Percentiles rank a stretch among this genome's conserved stretches.
These are phyloP conservation scores for Phrynocephalus vlangalii DNA, from an alignment of 2,797 vertebrate genomes.

Conservation along the genomic window DNA sequence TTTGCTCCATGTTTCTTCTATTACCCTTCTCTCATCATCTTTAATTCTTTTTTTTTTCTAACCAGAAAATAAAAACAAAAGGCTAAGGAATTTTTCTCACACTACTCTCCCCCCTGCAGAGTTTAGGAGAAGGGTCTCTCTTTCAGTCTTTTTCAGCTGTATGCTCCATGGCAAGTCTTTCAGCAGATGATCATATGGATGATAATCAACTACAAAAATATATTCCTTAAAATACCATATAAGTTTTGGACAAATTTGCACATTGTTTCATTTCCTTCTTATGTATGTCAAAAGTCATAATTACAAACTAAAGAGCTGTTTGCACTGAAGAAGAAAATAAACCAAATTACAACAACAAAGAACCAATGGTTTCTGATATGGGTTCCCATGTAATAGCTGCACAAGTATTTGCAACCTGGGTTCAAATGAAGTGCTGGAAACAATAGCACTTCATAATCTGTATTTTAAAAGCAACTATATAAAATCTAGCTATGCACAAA, in stretches of 20 bases:
- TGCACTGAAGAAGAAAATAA: constrained; percentile 66
- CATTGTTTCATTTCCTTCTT: constrained; percentile 53
- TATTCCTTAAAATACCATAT: constrained; percentile 47
- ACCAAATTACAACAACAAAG: constrained; percentile 56
- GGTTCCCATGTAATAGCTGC: constrained; percentile 54
- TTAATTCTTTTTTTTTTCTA: constrained; percentile 32
- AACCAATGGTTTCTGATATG: constrained; percentile 60
- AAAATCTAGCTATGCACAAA: no score
- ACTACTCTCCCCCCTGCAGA: background rate
- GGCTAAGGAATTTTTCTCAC: background rate
- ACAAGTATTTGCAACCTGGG: constrained; percentile 51
- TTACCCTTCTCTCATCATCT: constrained; percentile 1
- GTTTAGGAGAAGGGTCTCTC: background rate
- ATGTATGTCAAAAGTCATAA: constrained; percentile 56
- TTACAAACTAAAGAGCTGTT: constrained; percentile 55
- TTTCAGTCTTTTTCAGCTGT: background rate
- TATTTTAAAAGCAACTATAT: background rate
- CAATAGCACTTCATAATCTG: constrained; percentile 44
- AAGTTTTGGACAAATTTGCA: constrained; percentile 55
- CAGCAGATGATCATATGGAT: constrained; percentile 30
- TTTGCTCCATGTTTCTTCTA: constrained; percentile 33
- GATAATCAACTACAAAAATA: constrained; percentile 60
- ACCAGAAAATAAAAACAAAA: constrained; percentile 24
- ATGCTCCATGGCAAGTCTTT: background rate
- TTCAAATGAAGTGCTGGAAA: constrained; percentile 34